These are phyloP conservation scores for Aleiodes sp. DNA, from an alignment of 1,140 invertebrate species.

Conservation along the genomic window DNA sequence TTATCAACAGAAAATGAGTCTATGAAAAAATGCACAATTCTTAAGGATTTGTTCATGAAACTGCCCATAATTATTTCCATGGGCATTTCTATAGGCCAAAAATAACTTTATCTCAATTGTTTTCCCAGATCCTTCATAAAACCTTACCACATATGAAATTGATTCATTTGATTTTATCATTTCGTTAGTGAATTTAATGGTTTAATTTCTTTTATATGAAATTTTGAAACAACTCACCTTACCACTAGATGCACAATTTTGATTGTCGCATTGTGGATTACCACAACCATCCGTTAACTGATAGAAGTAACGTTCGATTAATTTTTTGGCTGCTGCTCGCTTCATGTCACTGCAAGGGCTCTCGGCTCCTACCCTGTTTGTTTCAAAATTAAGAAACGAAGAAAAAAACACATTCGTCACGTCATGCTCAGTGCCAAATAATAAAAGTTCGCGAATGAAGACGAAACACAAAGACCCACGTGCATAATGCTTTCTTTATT, in stretches of 20 bases:
- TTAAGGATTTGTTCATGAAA: too few relatives aligned
- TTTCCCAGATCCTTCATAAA: too few relatives aligned
- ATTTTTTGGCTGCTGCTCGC: conserved; percentile 84
- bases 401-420: conserved; percentile 4
- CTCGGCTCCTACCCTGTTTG: conserved; percentile 59
- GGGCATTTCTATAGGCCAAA: too few relatives aligned
- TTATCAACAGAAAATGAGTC: too few relatives aligned
- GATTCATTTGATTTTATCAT: neutral
- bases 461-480: neutral
- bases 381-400: neutral
- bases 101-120: too few relatives aligned
- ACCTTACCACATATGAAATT: too few relatives aligned
- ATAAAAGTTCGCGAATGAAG: neutral
- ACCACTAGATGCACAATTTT: conserved; percentile 88
- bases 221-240: conserved; percentile 68
- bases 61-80: too few relatives aligned
- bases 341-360: conserved; percentile 80
- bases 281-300: conserved; percentile 92
- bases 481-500: neutral
- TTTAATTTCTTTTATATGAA: neutral
- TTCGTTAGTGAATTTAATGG: neutral
- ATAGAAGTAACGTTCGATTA: conserved; percentile 93
- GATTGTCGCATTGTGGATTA: conserved; percentile 83
- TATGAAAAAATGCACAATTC: too few relatives aligned
- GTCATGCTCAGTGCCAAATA: neutral